Conservation (phyloP, 2,797 vertebrate genomes). For the Falco cherrug region DNA sequence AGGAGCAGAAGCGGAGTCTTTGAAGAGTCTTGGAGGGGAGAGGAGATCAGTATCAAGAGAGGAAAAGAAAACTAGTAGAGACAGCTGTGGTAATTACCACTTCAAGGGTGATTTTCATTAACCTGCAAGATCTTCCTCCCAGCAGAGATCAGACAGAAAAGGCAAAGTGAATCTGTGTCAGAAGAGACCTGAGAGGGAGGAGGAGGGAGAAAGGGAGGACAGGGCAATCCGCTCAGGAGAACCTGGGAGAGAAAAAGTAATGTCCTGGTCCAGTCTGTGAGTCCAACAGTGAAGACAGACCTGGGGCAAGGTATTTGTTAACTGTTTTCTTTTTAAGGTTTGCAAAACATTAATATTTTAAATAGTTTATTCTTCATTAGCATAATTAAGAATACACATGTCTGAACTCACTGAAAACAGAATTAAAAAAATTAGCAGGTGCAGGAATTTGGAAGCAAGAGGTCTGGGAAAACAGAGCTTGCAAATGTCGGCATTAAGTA, state of each 20-base stretch:
- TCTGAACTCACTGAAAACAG: slow-evolving; percentile 69
- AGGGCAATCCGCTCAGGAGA: background rate
- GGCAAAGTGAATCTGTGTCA: background rate
- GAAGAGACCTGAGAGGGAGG: background rate
- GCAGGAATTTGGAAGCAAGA: slow-evolving; percentile 55
- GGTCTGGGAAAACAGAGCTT: slow-evolving; percentile 50
- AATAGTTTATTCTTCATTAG: slow-evolving; percentile 60
- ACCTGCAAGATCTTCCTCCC: background rate
- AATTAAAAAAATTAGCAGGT: slow-evolving; percentile 72
- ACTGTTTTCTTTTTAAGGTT: slow-evolving; percentile 1
- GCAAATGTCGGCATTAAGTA: slow-evolving; percentile 41
- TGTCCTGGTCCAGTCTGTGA: background rate
- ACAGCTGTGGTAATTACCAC: background rate
- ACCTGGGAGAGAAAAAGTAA: background rate
- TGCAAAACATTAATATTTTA: slow-evolving; percentile 56
- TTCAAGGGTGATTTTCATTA: background rate
- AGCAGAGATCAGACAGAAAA: background rate
- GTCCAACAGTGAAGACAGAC: background rate
- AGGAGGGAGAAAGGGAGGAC: background rate
- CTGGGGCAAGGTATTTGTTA: background rate
- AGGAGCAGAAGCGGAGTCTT: background rate
- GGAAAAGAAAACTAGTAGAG: background rate
- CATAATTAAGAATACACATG: slow-evolving; percentile 68
- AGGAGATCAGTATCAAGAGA: background rate
- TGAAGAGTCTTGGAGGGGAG: background rate